Base-by-base conservation (phyloP, 2,888 invertebrate genomes). In the Coleophora deauratella region DNA sequence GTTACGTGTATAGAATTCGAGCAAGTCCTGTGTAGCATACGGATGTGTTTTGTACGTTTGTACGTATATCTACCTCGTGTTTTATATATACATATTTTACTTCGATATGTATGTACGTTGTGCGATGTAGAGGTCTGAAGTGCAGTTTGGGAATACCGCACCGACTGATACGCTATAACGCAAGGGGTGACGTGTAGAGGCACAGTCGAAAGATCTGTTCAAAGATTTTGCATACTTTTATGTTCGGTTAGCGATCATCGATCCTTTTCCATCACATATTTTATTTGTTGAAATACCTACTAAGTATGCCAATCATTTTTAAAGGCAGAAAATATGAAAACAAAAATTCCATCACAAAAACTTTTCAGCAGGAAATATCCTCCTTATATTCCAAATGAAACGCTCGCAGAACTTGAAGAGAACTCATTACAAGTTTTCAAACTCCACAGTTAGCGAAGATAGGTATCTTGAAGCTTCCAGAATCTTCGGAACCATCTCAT, bases 111-210 rank as follows among this genome's bases (percentile, higher is more conserved):
- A 14, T 11, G 30, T 41, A 33, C 9, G 36, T 42, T 42, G 38
- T 42, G 14, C 35, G 39, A 40, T 40, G 42, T 39, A 70, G 67
- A 71, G 62, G 78, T 64, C 79, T 80, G 72, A 84, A 84, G 84
- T 84, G 84, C 82, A 82, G 80, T 85, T 84, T 74, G 84, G 84
- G 84, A 85, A 84, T 85, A 84, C 82, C 75, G 78, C 77, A 81
- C 75, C 78, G 75, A 72, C 82, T 80, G 82, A 85, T 84, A 82
- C 72, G 72, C 69, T 70, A 76, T 81, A 82, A 84, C 80, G 71
- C 72, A 74, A 66, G 56, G 56, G 60, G 57, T 42, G 45, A 45
- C 61, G 45, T 43, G 43, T 50, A 42, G 70, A 55, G 50, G 36
- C 43, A 27, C 30, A 14, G 38, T 14, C 38, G 27, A 9, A 32